Conservation (phyloP, 1,140 invertebrate species). For the Drosophila kurseongensis region DNA sequence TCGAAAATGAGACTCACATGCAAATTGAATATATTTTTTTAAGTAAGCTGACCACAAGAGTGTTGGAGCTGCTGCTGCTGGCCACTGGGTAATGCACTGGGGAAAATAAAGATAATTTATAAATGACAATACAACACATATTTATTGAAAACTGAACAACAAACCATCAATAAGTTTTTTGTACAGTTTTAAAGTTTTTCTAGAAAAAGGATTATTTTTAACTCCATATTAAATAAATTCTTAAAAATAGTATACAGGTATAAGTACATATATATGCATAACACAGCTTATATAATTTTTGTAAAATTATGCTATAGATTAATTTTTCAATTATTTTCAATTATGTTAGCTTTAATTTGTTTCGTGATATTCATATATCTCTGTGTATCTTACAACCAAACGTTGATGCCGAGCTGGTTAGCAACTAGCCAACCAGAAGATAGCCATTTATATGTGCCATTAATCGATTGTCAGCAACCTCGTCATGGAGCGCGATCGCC, state of each 20-base stretch:
- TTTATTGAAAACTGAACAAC: too few relatives aligned
- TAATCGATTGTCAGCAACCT: constrained; percentile 79
- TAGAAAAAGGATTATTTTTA: not conserved
- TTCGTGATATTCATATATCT: not conserved
- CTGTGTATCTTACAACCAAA: constrained; percentile 4
- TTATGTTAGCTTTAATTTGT: not conserved
- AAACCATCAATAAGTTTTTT: too few relatives aligned
- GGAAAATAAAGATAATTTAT: not conserved
- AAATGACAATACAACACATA: too few relatives aligned
- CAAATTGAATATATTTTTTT: constrained; percentile 62
- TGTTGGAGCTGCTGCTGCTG: constrained; percentile 10
- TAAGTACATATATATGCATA: too few relatives aligned
- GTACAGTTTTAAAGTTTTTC: not conserved
- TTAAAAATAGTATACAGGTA: too few relatives aligned
- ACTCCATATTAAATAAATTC: too few relatives aligned
- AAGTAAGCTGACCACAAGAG: constrained; percentile 12
- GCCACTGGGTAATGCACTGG: constrained; percentile 12
- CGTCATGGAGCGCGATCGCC: constrained; percentile 64
- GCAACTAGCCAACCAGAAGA: constrained; percentile 71
- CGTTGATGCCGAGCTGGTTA: constrained; percentile 20
- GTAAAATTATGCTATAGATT: too few relatives aligned
- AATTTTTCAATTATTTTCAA: not conserved
- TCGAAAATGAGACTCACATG: constrained; percentile 64
- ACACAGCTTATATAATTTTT: too few relatives aligned
- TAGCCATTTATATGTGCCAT: constrained; percentile 81